Evolutionary conservation across 2,113 vertebrate species (phyloP).

Genomic region (Ictalurus furcatus): DNA sequence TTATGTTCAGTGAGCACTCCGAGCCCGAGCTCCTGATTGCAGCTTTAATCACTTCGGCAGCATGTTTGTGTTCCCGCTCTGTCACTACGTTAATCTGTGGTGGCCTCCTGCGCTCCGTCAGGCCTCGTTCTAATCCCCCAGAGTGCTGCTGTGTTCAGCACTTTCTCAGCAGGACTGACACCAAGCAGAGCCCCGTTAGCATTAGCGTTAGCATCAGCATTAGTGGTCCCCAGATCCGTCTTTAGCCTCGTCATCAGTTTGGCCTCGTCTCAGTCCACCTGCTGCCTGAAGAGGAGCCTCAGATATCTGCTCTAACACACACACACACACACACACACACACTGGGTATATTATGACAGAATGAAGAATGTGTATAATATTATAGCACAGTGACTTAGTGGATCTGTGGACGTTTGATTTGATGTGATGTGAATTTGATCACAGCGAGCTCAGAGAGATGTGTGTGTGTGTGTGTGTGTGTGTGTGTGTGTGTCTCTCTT

Average conservation of each 20-base stretch:
- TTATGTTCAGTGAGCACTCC: not conserved
- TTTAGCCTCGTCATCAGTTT: constrained; percentile 78
- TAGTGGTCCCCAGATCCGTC: constrained; percentile 74
- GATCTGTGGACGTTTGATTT: not conserved
- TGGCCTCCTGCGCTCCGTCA: not conserved
- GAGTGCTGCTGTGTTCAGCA: constrained; percentile 17
- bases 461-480: not conserved
- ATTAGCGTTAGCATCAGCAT: constrained; percentile 76
- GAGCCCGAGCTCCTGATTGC: not conserved
- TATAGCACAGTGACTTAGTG: not conserved
- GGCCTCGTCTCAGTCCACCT: constrained; percentile 66
- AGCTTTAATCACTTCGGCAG: constrained; percentile 14
- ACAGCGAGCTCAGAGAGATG: not conserved
- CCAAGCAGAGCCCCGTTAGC: constrained; percentile 64
- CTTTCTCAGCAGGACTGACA: constrained; percentile 9
- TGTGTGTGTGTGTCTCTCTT: not conserved
- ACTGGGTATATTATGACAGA: not conserved
- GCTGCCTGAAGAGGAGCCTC: constrained; percentile 57
- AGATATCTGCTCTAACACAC: not conserved
- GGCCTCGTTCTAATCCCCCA: not conserved
- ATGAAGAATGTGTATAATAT: not conserved
- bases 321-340: constrained; percentile 10
- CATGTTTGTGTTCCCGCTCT: not conserved
- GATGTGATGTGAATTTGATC: not conserved
- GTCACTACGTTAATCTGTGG: not conserved